phyloP scores from a whole-genome alignment of 2,888 invertebrate species.

The Frankliniella fusca region DNA sequence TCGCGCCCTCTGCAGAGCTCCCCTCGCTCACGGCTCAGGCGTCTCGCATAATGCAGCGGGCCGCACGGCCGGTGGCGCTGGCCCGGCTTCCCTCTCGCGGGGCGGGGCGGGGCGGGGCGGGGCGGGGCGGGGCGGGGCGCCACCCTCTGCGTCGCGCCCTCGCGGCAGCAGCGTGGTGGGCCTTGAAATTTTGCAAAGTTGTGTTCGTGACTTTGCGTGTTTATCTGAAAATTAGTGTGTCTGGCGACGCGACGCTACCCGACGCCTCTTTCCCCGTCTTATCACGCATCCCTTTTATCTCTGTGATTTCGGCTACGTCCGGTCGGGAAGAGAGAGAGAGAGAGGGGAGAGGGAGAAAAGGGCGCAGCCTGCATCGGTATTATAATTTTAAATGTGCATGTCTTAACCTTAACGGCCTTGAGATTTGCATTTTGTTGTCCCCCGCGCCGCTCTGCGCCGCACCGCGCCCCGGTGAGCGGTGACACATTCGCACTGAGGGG shows the following conservation, averaged over 20 bases:
- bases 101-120: background rate
- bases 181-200: too few species aligned
- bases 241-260: too few species aligned
- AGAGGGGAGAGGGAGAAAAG: too few species aligned
- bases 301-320: too few species aligned
- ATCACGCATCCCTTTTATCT: too few species aligned
- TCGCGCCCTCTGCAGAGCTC: background rate
- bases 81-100: background rate
- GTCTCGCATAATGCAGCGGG: background rate
- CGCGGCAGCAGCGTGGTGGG: background rate
- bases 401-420: background rate
- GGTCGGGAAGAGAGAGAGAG: too few species aligned
- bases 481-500: background rate
- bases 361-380: background rate
- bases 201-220: too few species aligned
- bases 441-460: background rate
- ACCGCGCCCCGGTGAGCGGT: background rate
- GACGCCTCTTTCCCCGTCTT: too few species aligned
- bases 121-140: background rate
- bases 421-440: conserved; percentile 5
- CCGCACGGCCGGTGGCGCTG: background rate
- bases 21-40: background rate
- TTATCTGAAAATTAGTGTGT: too few species aligned
- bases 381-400: background rate
- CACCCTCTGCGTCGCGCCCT: background rate